phyloP scores from a whole-genome alignment of 2,797 vertebrate species.

The Phylloscopus collybita region DNA sequence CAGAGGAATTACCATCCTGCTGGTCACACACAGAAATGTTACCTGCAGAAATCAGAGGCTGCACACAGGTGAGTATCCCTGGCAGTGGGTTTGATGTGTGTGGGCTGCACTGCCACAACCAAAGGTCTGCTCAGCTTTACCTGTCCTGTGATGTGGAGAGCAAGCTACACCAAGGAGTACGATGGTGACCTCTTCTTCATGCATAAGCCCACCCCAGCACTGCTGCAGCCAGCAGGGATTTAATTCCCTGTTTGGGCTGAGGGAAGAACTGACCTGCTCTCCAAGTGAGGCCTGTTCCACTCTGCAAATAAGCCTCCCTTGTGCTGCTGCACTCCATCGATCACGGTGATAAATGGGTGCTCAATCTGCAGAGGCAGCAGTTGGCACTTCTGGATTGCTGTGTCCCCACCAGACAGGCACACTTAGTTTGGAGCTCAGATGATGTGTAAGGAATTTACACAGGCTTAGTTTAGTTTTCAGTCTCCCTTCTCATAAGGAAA shows the following conservation, averaged over 20 bases:
- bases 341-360: constrained; percentile 45
- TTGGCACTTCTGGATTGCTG: constrained; percentile 40
- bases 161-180: neutral
- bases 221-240: neutral
- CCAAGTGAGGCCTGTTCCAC: neutral
- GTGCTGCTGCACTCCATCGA: constrained; percentile 36
- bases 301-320: constrained; percentile 10
- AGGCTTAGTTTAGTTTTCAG: constrained; percentile 40
- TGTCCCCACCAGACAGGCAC: constrained; percentile 6
- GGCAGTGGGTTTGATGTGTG: neutral
- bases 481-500: constrained; percentile 43
- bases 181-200: neutral
- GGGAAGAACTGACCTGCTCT: neutral
- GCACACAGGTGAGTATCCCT: neutral
- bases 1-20: neutral
- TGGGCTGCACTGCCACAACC: neutral
- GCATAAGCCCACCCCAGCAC: neutral
- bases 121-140: neutral
- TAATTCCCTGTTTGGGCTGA: neutral
- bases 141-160: neutral
- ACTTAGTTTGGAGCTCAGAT: constrained; percentile 39
- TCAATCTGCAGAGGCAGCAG: constrained; percentile 52
- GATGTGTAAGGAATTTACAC: constrained; percentile 36
- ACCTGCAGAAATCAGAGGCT: neutral
- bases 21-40: neutral